Evolutionary conservation across 1,140 invertebrate genomes (phyloP).

Genomic region (Cydia strobilella): DNA sequence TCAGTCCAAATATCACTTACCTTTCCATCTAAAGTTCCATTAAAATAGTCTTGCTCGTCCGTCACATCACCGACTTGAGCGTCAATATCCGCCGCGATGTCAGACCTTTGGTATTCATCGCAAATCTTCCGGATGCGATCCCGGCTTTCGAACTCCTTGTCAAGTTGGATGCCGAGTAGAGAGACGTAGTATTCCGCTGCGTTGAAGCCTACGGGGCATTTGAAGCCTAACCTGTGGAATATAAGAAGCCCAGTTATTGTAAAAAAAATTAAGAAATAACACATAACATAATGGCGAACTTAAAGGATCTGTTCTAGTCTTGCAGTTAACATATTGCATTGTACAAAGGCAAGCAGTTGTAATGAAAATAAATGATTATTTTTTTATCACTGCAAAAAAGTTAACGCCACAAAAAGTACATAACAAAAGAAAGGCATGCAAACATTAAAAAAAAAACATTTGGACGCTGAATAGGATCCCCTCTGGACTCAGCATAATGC

Average conservation of each 20-base stretch:
- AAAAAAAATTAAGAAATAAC: too few relatives aligned
- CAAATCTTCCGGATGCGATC: slow-evolving; percentile 81
- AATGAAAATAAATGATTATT: too few relatives aligned
- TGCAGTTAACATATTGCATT: too few relatives aligned
- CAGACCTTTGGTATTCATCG: slow-evolving; percentile 77
- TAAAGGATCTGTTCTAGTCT: too few relatives aligned
- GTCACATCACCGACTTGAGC: slow-evolving; percentile 61
- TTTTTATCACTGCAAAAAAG: too few relatives aligned
- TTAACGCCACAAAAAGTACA: too few relatives aligned
- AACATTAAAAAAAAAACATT: too few relatives aligned
- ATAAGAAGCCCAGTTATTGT: neutral
- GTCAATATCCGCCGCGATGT: slow-evolving; percentile 61
- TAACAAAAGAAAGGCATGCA: too few relatives aligned
- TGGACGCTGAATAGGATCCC: too few relatives aligned
- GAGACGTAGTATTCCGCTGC: slow-evolving; percentile 87
- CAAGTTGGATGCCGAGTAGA: slow-evolving; percentile 81
- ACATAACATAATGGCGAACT: too few relatives aligned
- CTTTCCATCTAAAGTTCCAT: slow-evolving; percentile 62
- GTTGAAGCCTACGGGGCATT: slow-evolving; percentile 85
- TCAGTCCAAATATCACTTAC: slow-evolving; percentile 45
- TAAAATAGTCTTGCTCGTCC: slow-evolving; percentile 69
- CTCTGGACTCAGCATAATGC: too few relatives aligned
- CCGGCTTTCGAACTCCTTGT: slow-evolving; percentile 74
- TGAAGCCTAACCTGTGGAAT: slow-evolving; percentile 64
- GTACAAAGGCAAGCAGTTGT: too few relatives aligned